These are phyloP conservation scores for Andrena marginata DNA, from an alignment of 2,888 invertebrate species.

Conservation along the genomic window DNA sequence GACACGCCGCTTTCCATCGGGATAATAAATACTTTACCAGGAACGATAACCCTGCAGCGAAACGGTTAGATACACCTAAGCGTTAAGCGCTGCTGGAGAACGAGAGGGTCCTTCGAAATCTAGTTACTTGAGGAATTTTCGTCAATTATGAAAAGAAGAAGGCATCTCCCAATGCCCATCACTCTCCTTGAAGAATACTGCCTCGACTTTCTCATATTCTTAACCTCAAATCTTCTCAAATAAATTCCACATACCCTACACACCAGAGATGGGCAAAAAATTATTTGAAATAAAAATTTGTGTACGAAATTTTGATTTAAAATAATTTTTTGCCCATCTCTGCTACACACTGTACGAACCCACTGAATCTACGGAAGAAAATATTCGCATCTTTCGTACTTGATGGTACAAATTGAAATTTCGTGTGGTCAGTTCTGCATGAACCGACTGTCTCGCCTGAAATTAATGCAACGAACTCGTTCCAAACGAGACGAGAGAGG, in stretches of 20 bases:
- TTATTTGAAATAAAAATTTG: too few relatives aligned
- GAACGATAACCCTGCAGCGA: background rate
- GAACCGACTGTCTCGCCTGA: background rate
- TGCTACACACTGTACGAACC: too few relatives aligned
- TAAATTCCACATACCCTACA: background rate
- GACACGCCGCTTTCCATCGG: slow-evolving; percentile 6
- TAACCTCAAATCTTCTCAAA: background rate
- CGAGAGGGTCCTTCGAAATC: background rate
- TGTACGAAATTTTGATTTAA: too few relatives aligned
- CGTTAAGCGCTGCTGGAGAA: background rate
- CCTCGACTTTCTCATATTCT: too few relatives aligned
- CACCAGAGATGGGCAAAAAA: too few relatives aligned
- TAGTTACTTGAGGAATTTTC: background rate
- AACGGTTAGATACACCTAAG: background rate
- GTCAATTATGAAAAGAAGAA: background rate
- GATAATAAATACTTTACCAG: slow-evolving; percentile 29
- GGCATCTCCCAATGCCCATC: too few relatives aligned
- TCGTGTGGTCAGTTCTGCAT: background rate
- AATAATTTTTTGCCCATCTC: too few relatives aligned
- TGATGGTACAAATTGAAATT: background rate
- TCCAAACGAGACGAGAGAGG: slow-evolving; percentile 6
- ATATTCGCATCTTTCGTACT: background rate
- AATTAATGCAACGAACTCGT: background rate
- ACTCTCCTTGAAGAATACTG: too few relatives aligned
- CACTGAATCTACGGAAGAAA: background rate